These are phyloP conservation scores for Neoascia interrupta DNA, from an alignment of 2,888 invertebrate genomes.

Conservation along the genomic window DNA sequence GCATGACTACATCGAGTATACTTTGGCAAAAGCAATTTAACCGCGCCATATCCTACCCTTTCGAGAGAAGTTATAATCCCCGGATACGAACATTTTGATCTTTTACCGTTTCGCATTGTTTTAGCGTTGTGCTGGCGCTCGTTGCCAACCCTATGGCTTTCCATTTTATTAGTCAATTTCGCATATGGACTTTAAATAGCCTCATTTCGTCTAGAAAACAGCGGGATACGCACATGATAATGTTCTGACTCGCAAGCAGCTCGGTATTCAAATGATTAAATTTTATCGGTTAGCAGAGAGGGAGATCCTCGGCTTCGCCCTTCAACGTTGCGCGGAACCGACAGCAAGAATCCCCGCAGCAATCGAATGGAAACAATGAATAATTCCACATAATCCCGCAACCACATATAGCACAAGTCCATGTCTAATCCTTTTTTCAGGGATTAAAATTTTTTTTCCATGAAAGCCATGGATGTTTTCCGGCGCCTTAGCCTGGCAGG, in stretches of 20 bases:
- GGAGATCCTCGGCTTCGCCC: background rate
- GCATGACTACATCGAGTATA: slow-evolving; percentile 4
- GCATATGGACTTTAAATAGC: slow-evolving; percentile 67
- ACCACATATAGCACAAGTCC: slow-evolving; percentile 43
- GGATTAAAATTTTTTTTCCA: slow-evolving; percentile 65
- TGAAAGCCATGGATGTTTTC: slow-evolving; percentile 51
- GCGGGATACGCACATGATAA: no score
- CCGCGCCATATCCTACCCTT: slow-evolving; percentile 11
- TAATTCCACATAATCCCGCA: slow-evolving; percentile 66
- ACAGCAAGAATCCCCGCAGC: slow-evolving; percentile 50
- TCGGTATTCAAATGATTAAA: slow-evolving; percentile 65
- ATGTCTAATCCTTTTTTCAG: slow-evolving; percentile 63
- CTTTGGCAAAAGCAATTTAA: slow-evolving; percentile 5
- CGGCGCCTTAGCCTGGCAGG: slow-evolving; percentile 23
- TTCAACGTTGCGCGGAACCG: slow-evolving; percentile 7
- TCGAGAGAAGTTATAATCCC: slow-evolving; percentile 58
- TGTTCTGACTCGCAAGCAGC: slow-evolving; percentile 31
- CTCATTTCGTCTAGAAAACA: slow-evolving; percentile 58
- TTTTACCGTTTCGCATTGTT: slow-evolving; percentile 34
- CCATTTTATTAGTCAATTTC: slow-evolving; percentile 56
- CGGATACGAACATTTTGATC: slow-evolving; percentile 41
- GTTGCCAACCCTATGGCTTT: background rate
- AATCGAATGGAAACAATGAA: slow-evolving; percentile 68
- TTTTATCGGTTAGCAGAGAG: slow-evolving; percentile 50
- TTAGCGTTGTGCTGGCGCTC: background rate